Evolutionary conservation across 1,140 invertebrate genomes (phyloP).

Genomic region (Hypsibius dujardini): DNA sequence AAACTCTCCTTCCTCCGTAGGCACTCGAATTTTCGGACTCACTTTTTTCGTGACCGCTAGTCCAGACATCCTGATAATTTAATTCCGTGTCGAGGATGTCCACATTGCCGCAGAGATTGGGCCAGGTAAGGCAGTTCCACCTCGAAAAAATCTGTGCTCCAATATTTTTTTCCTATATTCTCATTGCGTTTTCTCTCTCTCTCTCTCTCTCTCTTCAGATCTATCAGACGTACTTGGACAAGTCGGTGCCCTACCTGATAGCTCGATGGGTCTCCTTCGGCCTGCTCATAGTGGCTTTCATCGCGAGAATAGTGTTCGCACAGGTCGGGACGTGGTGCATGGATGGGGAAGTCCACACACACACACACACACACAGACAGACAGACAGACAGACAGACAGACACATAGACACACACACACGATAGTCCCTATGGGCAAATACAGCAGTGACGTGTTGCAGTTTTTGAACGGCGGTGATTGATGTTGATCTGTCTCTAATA

Average conservation of each 20-base stretch:
- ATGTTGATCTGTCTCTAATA: too few species aligned
- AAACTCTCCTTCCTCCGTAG: too few species aligned
- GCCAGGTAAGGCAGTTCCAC: background rate
- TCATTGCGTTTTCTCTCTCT: conserved; percentile 21
- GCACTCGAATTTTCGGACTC: too few species aligned
- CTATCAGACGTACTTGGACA: conserved; percentile 40
- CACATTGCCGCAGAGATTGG: conserved; percentile 16
- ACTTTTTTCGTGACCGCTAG: too few species aligned
- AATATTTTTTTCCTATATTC: conserved; percentile 17
- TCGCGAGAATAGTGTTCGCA: conserved; percentile 28
- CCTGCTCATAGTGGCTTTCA: conserved; percentile 33
- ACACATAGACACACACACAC: too few species aligned
- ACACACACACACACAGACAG: too few species aligned
- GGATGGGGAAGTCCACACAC: background rate
- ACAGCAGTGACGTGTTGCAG: too few species aligned
- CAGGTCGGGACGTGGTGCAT: conserved; percentile 26
- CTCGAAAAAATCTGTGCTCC: too few species aligned
- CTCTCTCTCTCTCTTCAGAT: conserved; percentile 27
- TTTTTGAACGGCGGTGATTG: too few species aligned
- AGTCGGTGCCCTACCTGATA: conserved; percentile 37
- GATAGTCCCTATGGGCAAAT: too few species aligned
- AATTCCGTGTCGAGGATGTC: background rate
- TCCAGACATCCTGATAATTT: too few species aligned
- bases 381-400: too few species aligned
- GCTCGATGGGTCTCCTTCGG: conserved; percentile 38